Percentiles rank a stretch among this genome's conserved stretches.
These are phyloP conservation scores for Enteromius radiatus DNA, from an alignment of 2,797 vertebrate genomes.

Conservation along the genomic window DNA sequence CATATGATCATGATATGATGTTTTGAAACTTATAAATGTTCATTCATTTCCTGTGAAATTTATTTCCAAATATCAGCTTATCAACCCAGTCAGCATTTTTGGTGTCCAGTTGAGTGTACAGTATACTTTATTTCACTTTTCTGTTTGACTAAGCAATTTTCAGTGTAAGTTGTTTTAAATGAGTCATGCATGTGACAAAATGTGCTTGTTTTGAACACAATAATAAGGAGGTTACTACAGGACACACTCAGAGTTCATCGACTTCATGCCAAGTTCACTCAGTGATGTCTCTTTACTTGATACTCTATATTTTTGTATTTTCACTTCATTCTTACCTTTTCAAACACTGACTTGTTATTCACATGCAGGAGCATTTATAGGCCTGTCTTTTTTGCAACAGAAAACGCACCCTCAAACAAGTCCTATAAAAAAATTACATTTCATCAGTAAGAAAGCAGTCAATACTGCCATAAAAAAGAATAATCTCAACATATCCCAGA, in stretches of 20 bases:
- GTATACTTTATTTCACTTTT: background rate
- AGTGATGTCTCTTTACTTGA: background rate
- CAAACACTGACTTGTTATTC: background rate
- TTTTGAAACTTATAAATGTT: slow-evolving; percentile 42
- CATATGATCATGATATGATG: slow-evolving; percentile 40
- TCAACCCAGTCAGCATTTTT: background rate
- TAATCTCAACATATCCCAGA: background rate
- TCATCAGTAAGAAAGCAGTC: background rate
- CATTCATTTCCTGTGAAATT: slow-evolving; percentile 20
- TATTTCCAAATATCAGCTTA: slow-evolving; percentile 1
- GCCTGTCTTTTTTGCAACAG: background rate
- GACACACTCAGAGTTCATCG: slow-evolving; percentile 15
- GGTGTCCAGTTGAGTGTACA: background rate
- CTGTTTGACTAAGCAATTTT: background rate
- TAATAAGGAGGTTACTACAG: slow-evolving; percentile 29
- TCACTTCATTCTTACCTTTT: background rate
- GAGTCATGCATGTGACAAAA: slow-evolving; percentile 1
- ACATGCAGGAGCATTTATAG: background rate
- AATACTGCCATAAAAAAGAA: background rate
- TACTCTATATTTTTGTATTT: background rate
- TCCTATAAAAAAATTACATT: background rate
- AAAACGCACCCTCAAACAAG: background rate
- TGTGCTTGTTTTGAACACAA: background rate
- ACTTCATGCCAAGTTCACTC: background rate
- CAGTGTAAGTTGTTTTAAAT: slow-evolving; percentile 25